Evolutionary conservation across 2,888 invertebrate genomes (phyloP).

Genomic region (Aporophyla nigra): DNA sequence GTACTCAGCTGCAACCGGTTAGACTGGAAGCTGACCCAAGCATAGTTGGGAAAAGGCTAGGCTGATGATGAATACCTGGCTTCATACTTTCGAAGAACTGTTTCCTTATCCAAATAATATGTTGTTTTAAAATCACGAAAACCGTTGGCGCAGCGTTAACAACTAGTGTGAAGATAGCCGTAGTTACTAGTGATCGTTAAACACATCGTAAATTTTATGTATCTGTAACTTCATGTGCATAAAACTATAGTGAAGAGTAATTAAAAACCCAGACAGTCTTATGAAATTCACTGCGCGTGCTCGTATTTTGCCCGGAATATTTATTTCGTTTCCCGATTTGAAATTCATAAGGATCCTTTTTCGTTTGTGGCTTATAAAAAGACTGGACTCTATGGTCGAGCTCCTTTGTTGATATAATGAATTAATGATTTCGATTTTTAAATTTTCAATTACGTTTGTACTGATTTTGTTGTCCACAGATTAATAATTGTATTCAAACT

Average conservation of each 20-base stretch:
- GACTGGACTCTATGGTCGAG: not conserved
- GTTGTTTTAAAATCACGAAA: too few relatives aligned
- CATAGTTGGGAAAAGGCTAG: not conserved
- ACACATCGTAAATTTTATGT: not conserved
- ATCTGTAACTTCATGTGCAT: not conserved
- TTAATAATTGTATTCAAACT: not conserved
- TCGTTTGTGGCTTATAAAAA: slow-evolving; percentile 16
- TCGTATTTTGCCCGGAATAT: slow-evolving; percentile 7
- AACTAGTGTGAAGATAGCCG: not conserved
- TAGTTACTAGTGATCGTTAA: not conserved
- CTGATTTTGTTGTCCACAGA: not conserved
- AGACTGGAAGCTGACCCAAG: not conserved
- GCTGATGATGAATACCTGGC: not conserved
- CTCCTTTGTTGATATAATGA: slow-evolving; percentile 6
- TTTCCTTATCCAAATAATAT: too few relatives aligned
- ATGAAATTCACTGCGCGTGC: slow-evolving; percentile 13
- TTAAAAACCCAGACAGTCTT: slow-evolving; percentile 3
- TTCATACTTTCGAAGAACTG: too few relatives aligned
- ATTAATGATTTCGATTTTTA: slow-evolving; percentile 19
- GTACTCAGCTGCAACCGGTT: not conserved
- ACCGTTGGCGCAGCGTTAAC: too few relatives aligned
- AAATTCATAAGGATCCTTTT: slow-evolving; percentile 32
- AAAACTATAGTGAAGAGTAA: not conserved
- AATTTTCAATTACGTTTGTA: not conserved
- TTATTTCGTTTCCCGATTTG: slow-evolving; percentile 27